Percentiles rank a stretch among this genome's conserved stretches.
Evolutionary conservation across 1,140 invertebrate species (phyloP).

Genomic region (Drosophila watanabei): DNA sequence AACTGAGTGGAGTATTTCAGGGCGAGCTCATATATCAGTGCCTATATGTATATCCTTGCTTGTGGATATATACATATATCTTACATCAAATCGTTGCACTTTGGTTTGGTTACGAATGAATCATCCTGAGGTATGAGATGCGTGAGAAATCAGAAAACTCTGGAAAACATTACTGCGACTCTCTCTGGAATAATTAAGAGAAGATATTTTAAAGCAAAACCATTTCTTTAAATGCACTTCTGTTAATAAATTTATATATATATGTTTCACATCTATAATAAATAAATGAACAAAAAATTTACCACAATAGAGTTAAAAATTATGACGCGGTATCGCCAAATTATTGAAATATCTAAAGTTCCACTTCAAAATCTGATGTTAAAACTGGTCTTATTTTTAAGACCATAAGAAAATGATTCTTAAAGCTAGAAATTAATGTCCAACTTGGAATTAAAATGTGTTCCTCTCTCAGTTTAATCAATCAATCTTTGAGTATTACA

Average conservation of each 20-base stretch:
- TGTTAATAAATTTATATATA: too few species aligned
- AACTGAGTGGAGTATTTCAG: slow-evolving; percentile 77
- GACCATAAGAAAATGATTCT: neutral
- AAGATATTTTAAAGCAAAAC: neutral
- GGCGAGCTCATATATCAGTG: slow-evolving; percentile 50
- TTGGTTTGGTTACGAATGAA: slow-evolving; percentile 57
- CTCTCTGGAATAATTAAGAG: neutral
- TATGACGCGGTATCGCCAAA: neutral
- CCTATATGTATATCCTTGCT: slow-evolving; percentile 15
- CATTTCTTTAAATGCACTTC: too few species aligned
- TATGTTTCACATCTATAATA: too few species aligned
- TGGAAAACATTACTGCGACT: neutral
- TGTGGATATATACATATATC: slow-evolving; percentile 15
- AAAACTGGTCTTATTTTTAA: too few species aligned
- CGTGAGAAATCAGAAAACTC: slow-evolving; percentile 43
- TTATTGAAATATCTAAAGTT: neutral
- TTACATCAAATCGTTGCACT: slow-evolving; percentile 54
- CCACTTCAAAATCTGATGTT: too few species aligned
- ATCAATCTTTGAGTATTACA: slow-evolving; percentile 64
- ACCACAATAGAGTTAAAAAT: neutral
- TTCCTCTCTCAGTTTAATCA: neutral
- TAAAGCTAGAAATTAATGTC: neutral
- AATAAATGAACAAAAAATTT: neutral
- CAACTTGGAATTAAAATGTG: neutral
- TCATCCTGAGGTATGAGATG: slow-evolving; percentile 49